phyloP scores from a whole-genome alignment of 2,797 vertebrate species.

The Parotocinclus haroldoi region DNA sequence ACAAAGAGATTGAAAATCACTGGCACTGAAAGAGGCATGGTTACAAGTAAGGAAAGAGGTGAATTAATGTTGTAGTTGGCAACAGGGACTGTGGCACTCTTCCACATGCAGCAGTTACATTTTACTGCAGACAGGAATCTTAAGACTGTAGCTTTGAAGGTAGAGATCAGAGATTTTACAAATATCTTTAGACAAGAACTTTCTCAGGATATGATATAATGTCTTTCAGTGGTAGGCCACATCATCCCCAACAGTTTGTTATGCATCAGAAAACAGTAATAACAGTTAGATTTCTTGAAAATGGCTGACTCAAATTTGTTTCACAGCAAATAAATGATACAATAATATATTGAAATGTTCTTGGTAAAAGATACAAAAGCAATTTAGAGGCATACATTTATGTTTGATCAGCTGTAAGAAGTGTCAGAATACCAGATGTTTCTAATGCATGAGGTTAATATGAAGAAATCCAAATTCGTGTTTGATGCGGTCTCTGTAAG shows the following conservation, averaged over 20 bases:
- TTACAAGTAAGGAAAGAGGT: conserved; percentile 56
- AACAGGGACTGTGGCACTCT: conserved; percentile 69
- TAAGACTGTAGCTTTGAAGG: conserved; percentile 58
- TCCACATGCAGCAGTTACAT: conserved; percentile 66
- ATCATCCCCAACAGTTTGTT: conserved; percentile 20
- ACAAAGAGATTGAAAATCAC: conserved; percentile 48
- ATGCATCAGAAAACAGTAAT: neutral
- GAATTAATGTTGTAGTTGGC: conserved; percentile 68
- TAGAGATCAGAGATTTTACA: conserved; percentile 51
- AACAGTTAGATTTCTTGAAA: conserved; percentile 8
- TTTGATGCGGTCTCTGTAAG: too few species aligned
- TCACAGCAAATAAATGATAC: conserved; percentile 18
- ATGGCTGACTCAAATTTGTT: conserved; percentile 17
- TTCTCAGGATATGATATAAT: conserved; percentile 24
- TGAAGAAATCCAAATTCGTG: too few species aligned
- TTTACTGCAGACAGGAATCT: conserved; percentile 71
- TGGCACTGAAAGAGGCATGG: conserved; percentile 49
- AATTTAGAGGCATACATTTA: conserved; percentile 2
- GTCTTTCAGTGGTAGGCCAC: neutral
- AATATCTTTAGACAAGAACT: conserved; percentile 46
- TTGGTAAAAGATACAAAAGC: conserved; percentile 4
- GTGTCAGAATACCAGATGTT: too few species aligned
- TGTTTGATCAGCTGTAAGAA: too few species aligned
- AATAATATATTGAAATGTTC: conserved; percentile 7
- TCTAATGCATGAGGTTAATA: too few species aligned